Base-by-base conservation (phyloP, 2,797 vertebrate genomes). In the Myiothlypis chrysogaster region DNA sequence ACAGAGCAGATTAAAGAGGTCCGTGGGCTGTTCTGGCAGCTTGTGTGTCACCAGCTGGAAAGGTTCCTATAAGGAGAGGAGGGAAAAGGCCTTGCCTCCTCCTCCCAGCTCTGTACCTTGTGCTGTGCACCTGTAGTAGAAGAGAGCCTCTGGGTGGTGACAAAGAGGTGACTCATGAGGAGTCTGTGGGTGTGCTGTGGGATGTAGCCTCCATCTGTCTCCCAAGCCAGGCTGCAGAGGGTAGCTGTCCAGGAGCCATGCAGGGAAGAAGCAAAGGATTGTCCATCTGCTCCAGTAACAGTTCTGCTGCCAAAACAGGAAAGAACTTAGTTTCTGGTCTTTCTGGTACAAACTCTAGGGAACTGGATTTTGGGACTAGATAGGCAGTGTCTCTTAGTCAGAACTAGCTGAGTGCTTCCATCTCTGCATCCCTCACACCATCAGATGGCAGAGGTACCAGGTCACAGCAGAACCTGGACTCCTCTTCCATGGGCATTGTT, bases 201-300 rank as follows among this genome's bases (percentile, higher is more conserved):
- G 87, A 88, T 90, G 92, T n/a, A 90, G 35, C 37, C 35, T 93
- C 87, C 94, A 93, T 95, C 91, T 96, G 96, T 83, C 68, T 94
- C 60, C 56, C 35, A 61, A 39, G 83, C 23, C 55, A 72, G 79
- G 81, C 84, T 85, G 55, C 56, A 80, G 68, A 76, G 68, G 63
- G 32, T 25, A 20, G 39, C 57, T 83, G 87, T 57, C 75, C 84
- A 77, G 93, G 88, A 94, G 79, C 88, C 55, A 9, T 63, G 25
- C 52, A 35, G 81, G 52, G 70, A 95, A 65, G 78, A 86, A 64
- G 76, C 69, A 68, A 61, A 79, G 64, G 63, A 90, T 91, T 78
- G 46, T 91, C 83, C 43, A 8, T 91, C 87, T 92, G 78, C 46
- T 93, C 57, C 64, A 32, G 64, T 43, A 93, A 69, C n/a, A 68